Evolutionary conservation across 2,888 invertebrate genomes (phyloP), one percentile per base, ranked within the genome.

Genomic region (Chrysolina haemoptera): DNA sequence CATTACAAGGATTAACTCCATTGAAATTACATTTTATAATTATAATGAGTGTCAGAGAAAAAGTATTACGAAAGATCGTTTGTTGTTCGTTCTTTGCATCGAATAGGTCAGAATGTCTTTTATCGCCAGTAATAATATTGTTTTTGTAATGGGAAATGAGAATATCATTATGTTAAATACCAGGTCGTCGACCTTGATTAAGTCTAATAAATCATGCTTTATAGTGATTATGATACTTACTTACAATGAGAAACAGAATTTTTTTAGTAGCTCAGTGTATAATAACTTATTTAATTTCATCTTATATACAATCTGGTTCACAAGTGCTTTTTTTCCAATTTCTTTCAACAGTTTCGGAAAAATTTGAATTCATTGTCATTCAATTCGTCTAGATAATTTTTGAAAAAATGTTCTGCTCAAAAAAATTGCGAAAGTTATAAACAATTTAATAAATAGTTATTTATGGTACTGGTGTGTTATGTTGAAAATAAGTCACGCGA

Each of bases 111-210:
- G 53, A 53, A 53, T 20, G 20, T 53, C 53, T 20, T 53, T 11
- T 67, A 67, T 48, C 48, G 27, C n/a, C 43, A 43, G 43, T 43
- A 43, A 63, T 63, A 63, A 63, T 63, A 63, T 63, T 63, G 63
- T 63, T 63, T 20, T 63, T 43, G 63, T 43, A 63, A 22, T 22
- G 63, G 18, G 43, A 63, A 50, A 40, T 66, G 66, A 59, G 12
- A 59, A 62, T 62, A 62, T 68, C 40, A 27, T 68, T 55, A 64
- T 46, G 43, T 62, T 68, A 22, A 62, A 68, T 22, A 55, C 22
- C 18, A 68, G 68, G 68, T 41, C 59, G 68, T 68, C 43, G 59
- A 68, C 68, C 68, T 62, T 68, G 62, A 62, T 62, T 41, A 8
- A 46, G 59, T n/a, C 46, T 62, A 43, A 53, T 59, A 41, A 62